Evolutionary conservation across 2,113 vertebrate genomes (phyloP).

Genomic region (Excalfactoria chinensis): DNA sequence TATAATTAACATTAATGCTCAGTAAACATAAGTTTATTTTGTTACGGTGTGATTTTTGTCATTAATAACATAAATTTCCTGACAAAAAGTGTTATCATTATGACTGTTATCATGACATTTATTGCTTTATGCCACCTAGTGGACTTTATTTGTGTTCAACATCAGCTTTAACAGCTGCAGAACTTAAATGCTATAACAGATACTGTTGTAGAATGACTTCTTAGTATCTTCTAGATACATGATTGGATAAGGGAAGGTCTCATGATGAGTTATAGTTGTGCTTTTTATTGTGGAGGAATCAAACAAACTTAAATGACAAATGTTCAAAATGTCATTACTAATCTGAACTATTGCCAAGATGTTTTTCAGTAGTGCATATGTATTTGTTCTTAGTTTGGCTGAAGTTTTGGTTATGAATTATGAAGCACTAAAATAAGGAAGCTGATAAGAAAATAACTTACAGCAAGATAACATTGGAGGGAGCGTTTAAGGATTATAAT

Average conservation of each 20-base stretch:
- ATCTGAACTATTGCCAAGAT: constrained; percentile 68
- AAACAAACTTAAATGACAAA: constrained; percentile 80
- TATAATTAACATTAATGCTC: neutral
- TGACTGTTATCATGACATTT: neutral
- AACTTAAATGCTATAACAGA: constrained; percentile 23
- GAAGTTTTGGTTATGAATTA: constrained; percentile 76
- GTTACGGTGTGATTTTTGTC: neutral
- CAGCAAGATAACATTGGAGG: neutral
- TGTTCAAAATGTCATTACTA: constrained; percentile 77
- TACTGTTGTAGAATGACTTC: constrained; percentile 51
- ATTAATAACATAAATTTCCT: neutral
- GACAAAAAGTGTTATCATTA: neutral
- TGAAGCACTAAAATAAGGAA: constrained; percentile 55
- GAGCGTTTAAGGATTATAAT: neutral
- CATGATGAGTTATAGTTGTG: constrained; percentile 60
- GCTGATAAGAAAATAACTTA: constrained; percentile 61
- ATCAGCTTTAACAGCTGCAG: neutral
- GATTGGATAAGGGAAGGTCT: constrained; percentile 45
- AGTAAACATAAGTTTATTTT: neutral
- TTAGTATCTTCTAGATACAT: constrained; percentile 56
- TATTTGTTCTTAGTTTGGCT: constrained; percentile 73
- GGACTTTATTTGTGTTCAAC: neutral
- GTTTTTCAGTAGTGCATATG: constrained; percentile 70
- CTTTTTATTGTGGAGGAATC: constrained; percentile 66
- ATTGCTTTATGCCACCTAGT: constrained; percentile 71